Evolutionary conservation across 2,888 invertebrate species (phyloP).

Genomic region (Scaptomyza parva): DNA sequence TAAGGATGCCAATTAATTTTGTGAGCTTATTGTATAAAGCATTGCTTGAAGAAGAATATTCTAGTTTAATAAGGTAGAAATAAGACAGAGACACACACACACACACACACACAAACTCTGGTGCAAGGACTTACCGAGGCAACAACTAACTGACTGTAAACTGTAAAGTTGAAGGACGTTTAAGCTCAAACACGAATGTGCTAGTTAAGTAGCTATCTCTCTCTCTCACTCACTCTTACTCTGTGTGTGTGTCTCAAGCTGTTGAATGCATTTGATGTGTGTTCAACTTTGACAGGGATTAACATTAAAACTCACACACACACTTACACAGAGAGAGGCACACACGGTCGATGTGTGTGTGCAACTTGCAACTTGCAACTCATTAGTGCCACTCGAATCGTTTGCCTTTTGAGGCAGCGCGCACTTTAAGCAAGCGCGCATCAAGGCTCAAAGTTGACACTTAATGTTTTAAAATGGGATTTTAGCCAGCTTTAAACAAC

Average conservation of each 20-base stretch:
- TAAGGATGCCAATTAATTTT: too few species aligned
- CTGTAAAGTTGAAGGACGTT: background rate
- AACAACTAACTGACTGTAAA: background rate
- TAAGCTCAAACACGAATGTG: background rate
- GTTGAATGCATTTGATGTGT: constrained; percentile 10
- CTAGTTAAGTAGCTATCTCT: background rate
- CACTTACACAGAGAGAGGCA: too few species aligned
- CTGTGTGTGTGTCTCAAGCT: background rate
- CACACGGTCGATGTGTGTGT: constrained; percentile 1
- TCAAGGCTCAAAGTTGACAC: constrained; percentile 41
- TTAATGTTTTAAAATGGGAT: constrained; percentile 25
- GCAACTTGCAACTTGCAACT: constrained; percentile 38
- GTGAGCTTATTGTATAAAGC: too few species aligned
- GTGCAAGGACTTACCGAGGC: background rate
- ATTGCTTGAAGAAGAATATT: too few species aligned
- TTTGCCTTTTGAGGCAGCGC: constrained; percentile 34
- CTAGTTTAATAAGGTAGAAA: too few species aligned
- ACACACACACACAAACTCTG: too few species aligned
- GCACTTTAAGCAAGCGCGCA: constrained; percentile 15
- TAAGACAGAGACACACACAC: too few species aligned
- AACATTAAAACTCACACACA: background rate
- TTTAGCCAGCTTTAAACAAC: constrained; percentile 19
- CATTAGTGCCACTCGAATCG: constrained; percentile 52
- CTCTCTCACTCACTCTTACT: background rate
- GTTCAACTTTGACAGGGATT: constrained; percentile 14